Evolutionary conservation across 2,888 invertebrate genomes (phyloP).

Genomic region (Drosophila stalkeri): DNA sequence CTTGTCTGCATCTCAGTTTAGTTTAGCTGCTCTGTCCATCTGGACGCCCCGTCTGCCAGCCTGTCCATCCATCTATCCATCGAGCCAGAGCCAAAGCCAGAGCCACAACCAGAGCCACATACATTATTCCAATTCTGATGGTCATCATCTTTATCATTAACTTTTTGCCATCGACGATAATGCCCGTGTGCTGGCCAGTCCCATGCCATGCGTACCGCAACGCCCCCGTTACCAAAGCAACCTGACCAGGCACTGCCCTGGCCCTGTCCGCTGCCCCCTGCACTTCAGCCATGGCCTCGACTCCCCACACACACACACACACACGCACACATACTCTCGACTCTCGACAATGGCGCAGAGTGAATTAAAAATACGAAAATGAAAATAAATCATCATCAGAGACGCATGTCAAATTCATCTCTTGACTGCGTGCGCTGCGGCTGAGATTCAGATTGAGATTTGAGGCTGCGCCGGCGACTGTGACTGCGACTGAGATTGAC

Average conservation of each 20-base stretch:
- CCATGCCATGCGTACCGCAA: conserved; percentile 37
- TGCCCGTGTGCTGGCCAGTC: conserved; percentile 41
- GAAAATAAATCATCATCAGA: conserved; percentile 77
- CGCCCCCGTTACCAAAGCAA: conserved; percentile 29
- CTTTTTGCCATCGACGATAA: conserved; percentile 76
- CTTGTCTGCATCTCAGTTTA: conserved; percentile 29
- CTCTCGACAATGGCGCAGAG: conserved; percentile 74
- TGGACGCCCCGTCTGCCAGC: conserved; percentile 19
- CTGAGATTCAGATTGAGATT: conserved; percentile 32
- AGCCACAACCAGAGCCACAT: conserved; percentile 34
- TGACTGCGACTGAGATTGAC: conserved; percentile 5
- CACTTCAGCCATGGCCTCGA: neutral
- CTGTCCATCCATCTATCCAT: conserved; percentile 58
- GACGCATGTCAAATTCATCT: conserved; percentile 77
- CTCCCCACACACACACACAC: neutral
- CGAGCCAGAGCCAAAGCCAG: conserved; percentile 46
- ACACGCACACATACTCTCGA: neutral
- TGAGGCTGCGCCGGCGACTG: conserved; percentile 22
- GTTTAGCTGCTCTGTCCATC: conserved; percentile 37
- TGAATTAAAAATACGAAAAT: conserved; percentile 75
- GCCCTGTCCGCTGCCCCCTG: neutral
- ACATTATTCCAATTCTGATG: conserved; percentile 76
- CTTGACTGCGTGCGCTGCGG: conserved; percentile 60
- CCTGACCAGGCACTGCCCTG: neutral
- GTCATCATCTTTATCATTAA: conserved; percentile 77